Conservation (phyloP, 1,140 invertebrate species). For the Cotesia glomerata region DNA sequence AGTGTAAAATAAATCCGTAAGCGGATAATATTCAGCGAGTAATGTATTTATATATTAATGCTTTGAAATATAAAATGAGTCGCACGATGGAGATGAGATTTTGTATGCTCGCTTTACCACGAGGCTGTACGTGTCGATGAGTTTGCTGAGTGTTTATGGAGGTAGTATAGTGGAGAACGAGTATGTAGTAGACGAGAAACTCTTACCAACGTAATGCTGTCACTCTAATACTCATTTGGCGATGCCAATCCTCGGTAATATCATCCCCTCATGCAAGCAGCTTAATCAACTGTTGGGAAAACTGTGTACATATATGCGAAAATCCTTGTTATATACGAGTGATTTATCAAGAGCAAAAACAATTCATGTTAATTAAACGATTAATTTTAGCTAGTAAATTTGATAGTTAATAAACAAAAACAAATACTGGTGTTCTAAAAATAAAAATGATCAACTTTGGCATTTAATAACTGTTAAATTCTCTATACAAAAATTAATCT, state of each 20-base stretch:
- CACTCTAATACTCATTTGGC: conserved; percentile 26
- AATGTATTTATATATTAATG: too few species aligned
- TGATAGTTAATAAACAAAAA: too few species aligned
- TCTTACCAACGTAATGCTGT: not conserved
- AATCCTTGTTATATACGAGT: conserved; percentile 6
- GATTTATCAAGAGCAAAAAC: not conserved
- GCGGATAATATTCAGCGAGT: too few species aligned
- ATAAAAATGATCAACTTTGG: too few species aligned
- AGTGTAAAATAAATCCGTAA: too few species aligned
- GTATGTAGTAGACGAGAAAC: conserved; percentile 8
- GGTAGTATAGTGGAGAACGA: conserved; percentile 6
- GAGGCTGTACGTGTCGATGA: conserved; percentile 4
- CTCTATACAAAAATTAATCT: too few species aligned
- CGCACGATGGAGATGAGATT: not conserved
- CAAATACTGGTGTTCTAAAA: too few species aligned
- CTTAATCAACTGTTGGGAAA: conserved; percentile 38
- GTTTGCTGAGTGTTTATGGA: conserved; percentile 32
- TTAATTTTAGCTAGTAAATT: conserved; percentile 6
- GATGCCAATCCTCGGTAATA: conserved; percentile 32
- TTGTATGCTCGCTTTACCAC: not conserved
- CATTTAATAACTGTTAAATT: too few species aligned
- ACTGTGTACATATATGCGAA: conserved; percentile 15
- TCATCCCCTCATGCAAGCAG: conserved; percentile 34
- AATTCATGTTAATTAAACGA: not conserved
- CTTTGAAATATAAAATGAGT: not conserved